These are phyloP conservation scores for Falco punctatus DNA, from an alignment of 2,113 vertebrate species.

Conservation along the genomic window DNA sequence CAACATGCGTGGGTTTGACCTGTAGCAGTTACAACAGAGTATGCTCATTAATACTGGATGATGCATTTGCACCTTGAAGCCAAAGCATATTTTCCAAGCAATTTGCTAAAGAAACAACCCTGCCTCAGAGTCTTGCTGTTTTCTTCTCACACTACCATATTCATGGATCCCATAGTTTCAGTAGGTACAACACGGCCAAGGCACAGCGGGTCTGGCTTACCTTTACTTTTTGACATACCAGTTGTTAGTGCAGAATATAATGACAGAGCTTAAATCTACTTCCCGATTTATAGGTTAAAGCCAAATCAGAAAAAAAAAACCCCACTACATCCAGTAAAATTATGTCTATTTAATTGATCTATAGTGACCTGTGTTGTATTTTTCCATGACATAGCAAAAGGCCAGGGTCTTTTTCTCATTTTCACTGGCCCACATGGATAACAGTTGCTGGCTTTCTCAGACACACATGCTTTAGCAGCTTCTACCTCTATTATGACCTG, in stretches of 20 bases:
- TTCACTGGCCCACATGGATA: background rate
- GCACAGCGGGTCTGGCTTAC: background rate
- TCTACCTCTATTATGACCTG: background rate
- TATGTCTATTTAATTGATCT: background rate
- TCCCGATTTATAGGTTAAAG: background rate
- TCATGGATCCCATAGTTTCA: background rate
- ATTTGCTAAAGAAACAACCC: background rate
- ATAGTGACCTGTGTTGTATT: background rate
- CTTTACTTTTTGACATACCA: background rate
- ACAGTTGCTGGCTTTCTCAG: background rate
- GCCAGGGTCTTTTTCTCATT: background rate
- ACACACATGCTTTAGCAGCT: background rate
- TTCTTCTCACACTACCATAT: background rate
- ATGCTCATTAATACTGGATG: background rate
- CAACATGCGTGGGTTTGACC: background rate
- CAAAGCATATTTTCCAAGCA: background rate
- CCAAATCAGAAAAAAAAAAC: background rate
- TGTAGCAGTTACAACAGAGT: background rate
- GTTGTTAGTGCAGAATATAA: background rate
- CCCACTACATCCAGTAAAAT: background rate
- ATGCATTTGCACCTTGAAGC: background rate
- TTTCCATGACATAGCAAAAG: background rate
- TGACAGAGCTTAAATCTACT: background rate
- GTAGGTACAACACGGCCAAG: background rate
- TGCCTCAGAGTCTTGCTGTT: background rate